A percentile compares a stretch with the other conserved stretches of the same genome.
Conservation (phyloP, 2,797 vertebrate genomes). For the Toxotes lorentzi region DNA sequence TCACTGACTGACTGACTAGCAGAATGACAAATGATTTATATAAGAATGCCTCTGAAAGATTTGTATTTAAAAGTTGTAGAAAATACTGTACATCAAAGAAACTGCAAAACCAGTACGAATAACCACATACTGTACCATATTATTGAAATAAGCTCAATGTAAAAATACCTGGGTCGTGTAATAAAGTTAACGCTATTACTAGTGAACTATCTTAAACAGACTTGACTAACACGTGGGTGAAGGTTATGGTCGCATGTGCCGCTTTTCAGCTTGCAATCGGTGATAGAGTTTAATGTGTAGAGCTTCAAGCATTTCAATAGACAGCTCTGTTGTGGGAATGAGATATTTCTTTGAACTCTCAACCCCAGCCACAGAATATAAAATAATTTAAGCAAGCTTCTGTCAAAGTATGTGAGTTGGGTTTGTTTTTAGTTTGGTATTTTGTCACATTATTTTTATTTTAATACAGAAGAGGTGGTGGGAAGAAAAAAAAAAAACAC, state of each 20-base stretch:
- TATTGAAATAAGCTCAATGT: neutral
- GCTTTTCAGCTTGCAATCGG: slow-evolving; percentile 22
- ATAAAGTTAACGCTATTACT: slow-evolving; percentile 22
- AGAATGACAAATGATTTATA: slow-evolving; percentile 45
- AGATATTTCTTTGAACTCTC: neutral
- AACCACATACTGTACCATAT: neutral
- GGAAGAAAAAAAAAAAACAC: neutral
- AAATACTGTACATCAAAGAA: neutral
- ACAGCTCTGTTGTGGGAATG: neutral
- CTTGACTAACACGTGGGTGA: slow-evolving; percentile 37
- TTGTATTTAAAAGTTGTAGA: slow-evolving; percentile 19
- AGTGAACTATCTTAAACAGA: slow-evolving; percentile 8
- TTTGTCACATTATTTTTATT: neutral
- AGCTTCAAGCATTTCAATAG: neutral
- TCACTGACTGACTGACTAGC: slow-evolving; percentile 41
- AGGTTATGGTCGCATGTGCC: slow-evolving; percentile 20
- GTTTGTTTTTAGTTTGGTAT: neutral
- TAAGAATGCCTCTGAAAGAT: slow-evolving; percentile 19
- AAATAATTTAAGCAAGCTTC: neutral
- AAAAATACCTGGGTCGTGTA: neutral
- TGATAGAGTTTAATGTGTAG: slow-evolving; percentile 6
- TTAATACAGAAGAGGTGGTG: neutral
- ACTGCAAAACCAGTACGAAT: neutral
- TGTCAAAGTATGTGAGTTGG: neutral
- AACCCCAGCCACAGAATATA: too few relatives aligned